These are phyloP conservation scores for Spizella passerina DNA, from an alignment of 2,797 vertebrate species.

Conservation along the genomic window DNA sequence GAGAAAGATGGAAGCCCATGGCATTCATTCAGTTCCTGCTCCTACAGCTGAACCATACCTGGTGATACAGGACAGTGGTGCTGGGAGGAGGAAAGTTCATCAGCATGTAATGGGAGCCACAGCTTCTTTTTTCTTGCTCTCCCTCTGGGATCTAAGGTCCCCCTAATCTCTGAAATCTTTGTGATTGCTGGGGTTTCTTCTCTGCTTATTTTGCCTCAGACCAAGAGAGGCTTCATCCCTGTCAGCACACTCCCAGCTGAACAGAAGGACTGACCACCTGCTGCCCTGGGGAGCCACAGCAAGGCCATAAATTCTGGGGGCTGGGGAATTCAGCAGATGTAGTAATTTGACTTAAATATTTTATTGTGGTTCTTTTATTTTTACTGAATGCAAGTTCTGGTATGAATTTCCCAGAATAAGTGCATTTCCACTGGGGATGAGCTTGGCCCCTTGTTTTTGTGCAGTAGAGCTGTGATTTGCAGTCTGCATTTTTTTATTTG, in stretches of 20 bases:
- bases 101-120: not conserved
- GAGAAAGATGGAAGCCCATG: not conserved
- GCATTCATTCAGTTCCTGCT: not conserved
- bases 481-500: not conserved
- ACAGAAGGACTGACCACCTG: constrained; percentile 64
- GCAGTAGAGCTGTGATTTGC: not conserved
- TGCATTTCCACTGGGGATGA: not conserved
- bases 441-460: not conserved
- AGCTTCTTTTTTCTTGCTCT: not conserved
- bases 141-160: not conserved
- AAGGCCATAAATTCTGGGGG: constrained; percentile 12
- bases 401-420: not conserved
- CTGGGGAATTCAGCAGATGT: constrained; percentile 46
- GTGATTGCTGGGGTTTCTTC: not conserved
- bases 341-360: constrained; percentile 38
- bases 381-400: not conserved
- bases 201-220: not conserved
- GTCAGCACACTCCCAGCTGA: not conserved
- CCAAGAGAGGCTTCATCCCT: not conserved
- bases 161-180: not conserved
- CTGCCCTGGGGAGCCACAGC: constrained; percentile 8
- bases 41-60: fast-evolving
- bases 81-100: not conserved
- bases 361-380: not conserved
- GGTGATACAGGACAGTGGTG: not conserved